Evolutionary conservation across 2,797 vertebrate species (phyloP), one percentile per base, ranked within the genome.

Genomic region (Nannoperca obscura): DNA sequence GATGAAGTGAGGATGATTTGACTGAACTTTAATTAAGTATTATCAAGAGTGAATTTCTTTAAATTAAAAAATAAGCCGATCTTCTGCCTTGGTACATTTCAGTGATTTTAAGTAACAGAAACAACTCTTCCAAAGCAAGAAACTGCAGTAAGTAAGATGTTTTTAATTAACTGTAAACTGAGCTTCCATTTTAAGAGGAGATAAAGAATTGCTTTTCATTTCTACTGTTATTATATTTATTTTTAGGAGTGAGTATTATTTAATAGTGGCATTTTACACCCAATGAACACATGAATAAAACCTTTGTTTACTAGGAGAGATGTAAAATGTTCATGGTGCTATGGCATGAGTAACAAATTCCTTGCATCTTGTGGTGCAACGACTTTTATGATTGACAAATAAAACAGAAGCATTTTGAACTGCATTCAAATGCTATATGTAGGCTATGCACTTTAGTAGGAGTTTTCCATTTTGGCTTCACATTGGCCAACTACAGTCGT

Each of bases 91-190:
- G 80, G 44, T 86, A 76, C 76, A 79, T 86, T 91, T 92, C 85
- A 86, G 80, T 90, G 88, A 78, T 69, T 74, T 83, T 87, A 67
- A 73, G 53, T n/a, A 74, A 77, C 17, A 85, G 47, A 81, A 87
- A 74, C 63, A 79, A 36, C 71, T 87, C 81, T 74, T 88, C 87
- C 84, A 88, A 73, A 85, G 76, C 74, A 83, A 82, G 55, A 76
- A 81, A 77, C 42, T 81, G 77, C 52, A 65, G 69, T 27, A 86
- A 42, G 71, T 78, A 85, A 42, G 36, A 57, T 62, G 62, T 67
- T 80, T 88, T 83, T 75, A 91, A 90, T 91, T 89, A 91, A 76
- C 47, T 82, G 75, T 80, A 79, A 88, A 70, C 78, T 65, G 59
- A 88, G 82, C 82, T 88, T 81, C 82, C 74, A 86, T 81, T 76